phyloP scores from a whole-genome alignment of 2,797 vertebrate genomes.

The Syncerus caffer region DNA sequence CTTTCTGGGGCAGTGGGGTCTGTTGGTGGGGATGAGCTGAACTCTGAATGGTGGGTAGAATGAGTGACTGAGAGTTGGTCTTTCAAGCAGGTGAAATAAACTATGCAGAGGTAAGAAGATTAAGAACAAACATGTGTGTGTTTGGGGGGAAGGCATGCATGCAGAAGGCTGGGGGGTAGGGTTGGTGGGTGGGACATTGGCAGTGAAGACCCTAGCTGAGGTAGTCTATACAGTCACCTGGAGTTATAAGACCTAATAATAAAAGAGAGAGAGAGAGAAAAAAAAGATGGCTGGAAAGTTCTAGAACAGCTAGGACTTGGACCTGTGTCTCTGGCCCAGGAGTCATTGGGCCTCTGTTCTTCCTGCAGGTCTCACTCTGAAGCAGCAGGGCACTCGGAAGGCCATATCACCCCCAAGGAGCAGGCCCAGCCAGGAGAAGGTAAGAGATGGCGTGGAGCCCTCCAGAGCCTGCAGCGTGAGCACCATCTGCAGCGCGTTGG shows the following conservation, averaged over 20 bases:
- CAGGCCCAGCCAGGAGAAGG: neutral
- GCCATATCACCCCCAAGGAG: neutral
- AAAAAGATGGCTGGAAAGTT: neutral
- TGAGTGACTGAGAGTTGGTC: too few species aligned
- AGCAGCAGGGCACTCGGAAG: neutral
- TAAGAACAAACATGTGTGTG: neutral
- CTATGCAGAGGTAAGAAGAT: neutral
- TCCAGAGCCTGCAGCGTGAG: neutral
- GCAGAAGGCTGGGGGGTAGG: neutral
- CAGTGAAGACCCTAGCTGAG: neutral
- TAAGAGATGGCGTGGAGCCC: neutral
- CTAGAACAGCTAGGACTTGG: neutral
- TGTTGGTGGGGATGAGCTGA: neutral
- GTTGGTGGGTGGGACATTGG: neutral
- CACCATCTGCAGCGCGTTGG: neutral
- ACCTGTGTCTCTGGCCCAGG: neutral
- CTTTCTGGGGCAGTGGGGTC: neutral
- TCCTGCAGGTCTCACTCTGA: conserved; percentile 28
- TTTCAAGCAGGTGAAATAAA: neutral
- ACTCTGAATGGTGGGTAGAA: neutral
- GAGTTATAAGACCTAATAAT: neutral
- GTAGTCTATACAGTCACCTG: neutral
- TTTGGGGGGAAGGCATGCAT: neutral
- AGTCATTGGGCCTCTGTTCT: conserved; percentile 30
- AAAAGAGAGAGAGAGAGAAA: neutral